phyloP scores from a whole-genome alignment of 2,888 invertebrate species.

The Pristionchus japonicus region DNA sequence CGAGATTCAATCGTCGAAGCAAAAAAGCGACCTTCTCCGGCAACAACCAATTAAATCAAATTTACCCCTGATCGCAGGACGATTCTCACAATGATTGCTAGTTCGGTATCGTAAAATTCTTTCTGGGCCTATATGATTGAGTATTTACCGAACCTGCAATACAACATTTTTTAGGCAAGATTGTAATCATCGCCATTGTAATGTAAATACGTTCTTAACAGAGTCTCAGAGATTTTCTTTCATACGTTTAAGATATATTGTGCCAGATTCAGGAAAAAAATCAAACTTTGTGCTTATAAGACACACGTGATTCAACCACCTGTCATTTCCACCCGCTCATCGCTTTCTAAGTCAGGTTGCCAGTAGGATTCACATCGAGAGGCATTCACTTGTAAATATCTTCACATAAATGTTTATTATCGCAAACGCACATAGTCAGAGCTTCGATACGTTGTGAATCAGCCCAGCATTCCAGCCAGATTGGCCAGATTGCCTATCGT shows the following conservation, averaged over 20 bases:
- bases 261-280: background rate
- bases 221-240: background rate
- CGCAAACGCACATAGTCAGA: background rate
- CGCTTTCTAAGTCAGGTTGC: slow-evolving; percentile 18
- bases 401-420: background rate
- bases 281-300: slow-evolving; percentile 10
- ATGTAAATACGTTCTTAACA: background rate
- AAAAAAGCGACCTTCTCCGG: background rate
- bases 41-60: background rate
- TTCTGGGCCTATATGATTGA: no score
- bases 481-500: slow-evolving; percentile 1
- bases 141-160: background rate
- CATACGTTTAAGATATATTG: background rate
- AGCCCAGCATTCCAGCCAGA: slow-evolving; percentile 9
- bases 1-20: slow-evolving; percentile 55
- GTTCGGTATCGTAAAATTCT: no score
- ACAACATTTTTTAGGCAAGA: background rate
- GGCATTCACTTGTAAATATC: background rate
- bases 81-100: no score
- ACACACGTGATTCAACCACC: background rate
- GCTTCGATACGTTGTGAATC: background rate
- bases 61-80: background rate
- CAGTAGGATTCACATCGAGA: background rate
- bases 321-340: slow-evolving; percentile 30
- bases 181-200: background rate